These are phyloP conservation scores for Anas bahamensis DNA, from an alignment of 2,797 vertebrate genomes.

Conservation along the genomic window DNA sequence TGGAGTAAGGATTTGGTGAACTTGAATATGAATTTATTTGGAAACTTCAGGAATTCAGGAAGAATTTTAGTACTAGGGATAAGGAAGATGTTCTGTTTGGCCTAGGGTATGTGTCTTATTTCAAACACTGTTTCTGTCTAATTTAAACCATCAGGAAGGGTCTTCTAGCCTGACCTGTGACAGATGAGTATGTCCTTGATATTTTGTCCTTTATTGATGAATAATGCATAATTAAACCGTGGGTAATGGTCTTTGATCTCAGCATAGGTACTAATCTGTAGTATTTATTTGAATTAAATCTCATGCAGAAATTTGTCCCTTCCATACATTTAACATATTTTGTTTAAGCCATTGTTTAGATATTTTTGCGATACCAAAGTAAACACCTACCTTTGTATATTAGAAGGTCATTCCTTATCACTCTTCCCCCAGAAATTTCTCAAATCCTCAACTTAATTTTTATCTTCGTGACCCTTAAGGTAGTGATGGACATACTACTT, in stretches of 20 bases:
- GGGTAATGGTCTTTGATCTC: neutral
- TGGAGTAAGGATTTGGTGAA: neutral
- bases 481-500: neutral
- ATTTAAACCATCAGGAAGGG: neutral
- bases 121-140: neutral
- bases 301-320: neutral
- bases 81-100: neutral
- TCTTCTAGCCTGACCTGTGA: neutral
- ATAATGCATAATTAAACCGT: no score
- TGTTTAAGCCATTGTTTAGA: neutral
- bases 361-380: neutral
- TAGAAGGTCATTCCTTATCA: neutral
- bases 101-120: neutral
- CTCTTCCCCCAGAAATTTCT: neutral
- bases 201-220: no score
- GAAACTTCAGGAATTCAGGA: neutral
- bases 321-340: neutral
- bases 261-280: neutral
- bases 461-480: neutral
- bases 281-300: no score
- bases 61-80: neutral
- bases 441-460: accelerated
- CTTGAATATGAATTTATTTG: neutral
- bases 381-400: neutral
- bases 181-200: neutral